Base-by-base conservation (phyloP, 1,140 invertebrate species). In the Akabosia matsudoensis region DNA sequence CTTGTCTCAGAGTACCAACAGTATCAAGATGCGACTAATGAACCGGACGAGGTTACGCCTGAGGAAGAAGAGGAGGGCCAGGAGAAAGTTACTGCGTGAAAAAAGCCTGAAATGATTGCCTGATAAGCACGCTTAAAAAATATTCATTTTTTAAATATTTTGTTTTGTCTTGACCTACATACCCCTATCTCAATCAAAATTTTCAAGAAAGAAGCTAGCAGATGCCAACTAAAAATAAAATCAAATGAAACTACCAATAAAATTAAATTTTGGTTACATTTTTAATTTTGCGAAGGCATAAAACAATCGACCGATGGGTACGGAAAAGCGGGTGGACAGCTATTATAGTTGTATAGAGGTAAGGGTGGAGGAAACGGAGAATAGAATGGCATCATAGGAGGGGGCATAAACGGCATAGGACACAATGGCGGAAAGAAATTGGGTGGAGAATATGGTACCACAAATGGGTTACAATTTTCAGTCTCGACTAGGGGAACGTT, bases 1-100 rank as follows among this genome's bases (percentile, higher is more conserved):
- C 86, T 92, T 75, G 89, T 92, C 78, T 86, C 87, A 78, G 86
- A 90, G 81, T 90, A 89, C 83, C 86, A 90, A 83, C 88, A 90
- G 84, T 90, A 89, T 82, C 88, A 89, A 80, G 88, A 87, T 77
- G 85, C 85, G 73, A 84, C 85, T 30, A 84, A 85, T 70, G 84
- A 86, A 74, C 83, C 82, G 26, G 34, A 24, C 3, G 85, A 85
- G 72, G 83, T 83, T 78, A 83, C 84, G 10, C 92, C 93, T 82
- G 91, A 92, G 83, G 89, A 88, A 78, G 90, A 91, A 82, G 90
- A 87, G 0, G 83, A 82, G 67, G 74, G 72, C 3, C 18, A 31
- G 2, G 26, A 56, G 4, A 10, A 3, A 13, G 30, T 70, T 70
- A 14, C 34, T 1, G 18, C 16, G 1, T 14, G 26, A n/a, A 30